Base-by-base conservation (phyloP, 2,113 vertebrate genomes). In the Motacilla tschutschensis region DNA sequence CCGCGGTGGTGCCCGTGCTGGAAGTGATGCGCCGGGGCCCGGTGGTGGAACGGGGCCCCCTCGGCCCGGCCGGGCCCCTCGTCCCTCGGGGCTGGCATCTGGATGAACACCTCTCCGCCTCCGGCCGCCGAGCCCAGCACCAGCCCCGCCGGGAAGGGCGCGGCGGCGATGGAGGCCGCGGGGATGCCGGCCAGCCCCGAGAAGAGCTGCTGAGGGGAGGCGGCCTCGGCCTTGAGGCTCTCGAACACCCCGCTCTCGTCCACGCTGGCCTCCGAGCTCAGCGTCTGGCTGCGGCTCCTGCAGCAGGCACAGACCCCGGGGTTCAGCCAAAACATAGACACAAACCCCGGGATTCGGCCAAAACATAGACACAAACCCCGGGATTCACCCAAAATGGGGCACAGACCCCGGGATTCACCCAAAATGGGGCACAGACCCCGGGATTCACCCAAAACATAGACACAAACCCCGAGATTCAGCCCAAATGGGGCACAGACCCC, bases 231-330 rank as follows among this genome's bases (percentile, higher is more conserved):
- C 95, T 99, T 99, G 86, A 99, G 96, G 89, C 98, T 98, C 92
- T 99, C 98, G 17, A 99, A 99, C 55, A 99, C 98, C 0, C 98
- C 98, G 4, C 98, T 97, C 84, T 99, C 98, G 74, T 99, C 98
- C 94, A 98, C 96, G 25, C 98, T 98, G 70, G 98, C 96, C 95
- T 99, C 99, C 0, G 99, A 98, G 85, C 98, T 98, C 79, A 99
- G 96, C 4, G 98, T 97, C 93, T 99, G 99, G 96, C 97, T 98
- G 92, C 98, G 98, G 91, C 89, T 98, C 95, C 99, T 99, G 93
- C 60, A 58, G 58, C 4, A 12, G 38, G 38, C 14, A 40, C 38
- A 40, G 38, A 40, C 38, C 13, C 38, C 5, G 38, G 13, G 40
- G 16, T 41, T 41, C 40, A 17, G 40, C 7, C 40, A 41, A 41